These are phyloP conservation scores for Archocentrus centrarchus DNA, from an alignment of 2,113 vertebrate species.

Conservation along the genomic window DNA sequence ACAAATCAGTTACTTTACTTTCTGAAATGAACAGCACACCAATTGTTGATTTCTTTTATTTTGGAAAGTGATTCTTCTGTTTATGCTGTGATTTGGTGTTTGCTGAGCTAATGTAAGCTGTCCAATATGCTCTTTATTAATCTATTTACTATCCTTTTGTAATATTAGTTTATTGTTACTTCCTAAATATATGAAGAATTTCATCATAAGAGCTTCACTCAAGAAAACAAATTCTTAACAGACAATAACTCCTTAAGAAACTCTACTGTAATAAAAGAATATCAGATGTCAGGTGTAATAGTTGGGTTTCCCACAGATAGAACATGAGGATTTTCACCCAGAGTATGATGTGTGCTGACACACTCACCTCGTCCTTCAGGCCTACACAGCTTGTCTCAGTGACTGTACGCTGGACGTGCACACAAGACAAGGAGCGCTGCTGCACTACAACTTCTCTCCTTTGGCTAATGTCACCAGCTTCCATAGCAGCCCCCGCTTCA, in stretches of 20 bases:
- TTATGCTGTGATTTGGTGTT: background rate
- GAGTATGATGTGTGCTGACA: background rate
- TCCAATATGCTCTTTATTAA: fast-evolving
- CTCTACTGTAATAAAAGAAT: background rate
- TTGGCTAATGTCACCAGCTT: slow-evolving; percentile 79
- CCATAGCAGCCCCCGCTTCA: slow-evolving; percentile 87
- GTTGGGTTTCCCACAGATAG: background rate
- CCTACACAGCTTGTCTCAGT: slow-evolving; percentile 87
- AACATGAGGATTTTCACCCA: background rate
- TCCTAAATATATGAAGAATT: background rate
- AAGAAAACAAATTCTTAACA: background rate
- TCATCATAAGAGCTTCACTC: background rate
- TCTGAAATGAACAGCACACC: background rate
- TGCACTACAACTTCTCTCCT: slow-evolving; percentile 86
- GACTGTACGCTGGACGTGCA: slow-evolving; percentile 83
- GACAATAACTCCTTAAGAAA: background rate
- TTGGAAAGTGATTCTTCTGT: background rate
- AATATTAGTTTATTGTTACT: fast-evolving
- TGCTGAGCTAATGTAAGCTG: background rate
- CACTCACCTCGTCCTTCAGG: slow-evolving; percentile 72
- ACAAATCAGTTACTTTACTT: background rate
- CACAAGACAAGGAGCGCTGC: slow-evolving; percentile 39
- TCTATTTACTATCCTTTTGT: background rate
- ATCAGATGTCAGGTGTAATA: background rate
- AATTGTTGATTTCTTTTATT: background rate